A percentile compares a stretch with the other conserved stretches of the same genome.
These are phyloP conservation scores for Poeciliopsis gracilis DNA, from an alignment of 2,797 vertebrate species.

Conservation along the genomic window DNA sequence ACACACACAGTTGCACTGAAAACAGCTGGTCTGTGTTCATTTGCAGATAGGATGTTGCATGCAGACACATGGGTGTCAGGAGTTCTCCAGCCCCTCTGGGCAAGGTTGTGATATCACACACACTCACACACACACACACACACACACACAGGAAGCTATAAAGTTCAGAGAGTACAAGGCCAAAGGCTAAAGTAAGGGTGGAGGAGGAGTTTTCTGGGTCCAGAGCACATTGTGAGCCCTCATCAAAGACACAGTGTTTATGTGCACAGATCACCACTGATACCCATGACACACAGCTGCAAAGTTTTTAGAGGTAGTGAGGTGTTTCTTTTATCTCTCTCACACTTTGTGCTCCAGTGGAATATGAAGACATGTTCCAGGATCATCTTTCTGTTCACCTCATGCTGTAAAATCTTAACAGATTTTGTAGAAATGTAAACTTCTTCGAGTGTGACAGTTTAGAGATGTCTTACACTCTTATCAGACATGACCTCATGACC, in stretches of 20 bases:
- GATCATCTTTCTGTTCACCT: background rate
- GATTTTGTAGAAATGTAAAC: background rate
- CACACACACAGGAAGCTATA: slow-evolving; percentile 12
- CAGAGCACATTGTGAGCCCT: slow-evolving; percentile 25
- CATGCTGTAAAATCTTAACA: background rate
- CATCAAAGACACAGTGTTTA: slow-evolving; percentile 22
- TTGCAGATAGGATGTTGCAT: slow-evolving; percentile 42
- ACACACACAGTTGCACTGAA: slow-evolving; percentile 12
- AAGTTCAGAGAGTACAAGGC: slow-evolving; percentile 44
- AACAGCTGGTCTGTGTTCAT: slow-evolving; percentile 21
- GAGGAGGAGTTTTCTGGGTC: slow-evolving; percentile 34
- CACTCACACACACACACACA: background rate
- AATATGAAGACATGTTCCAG: background rate
- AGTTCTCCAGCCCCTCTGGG: slow-evolving; percentile 19
- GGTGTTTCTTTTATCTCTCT: background rate
- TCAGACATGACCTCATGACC: background rate
- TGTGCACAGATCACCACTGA: slow-evolving; percentile 19
- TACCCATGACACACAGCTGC: slow-evolving; percentile 4
- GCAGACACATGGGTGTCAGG: slow-evolving; percentile 29
- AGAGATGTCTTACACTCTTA: background rate
- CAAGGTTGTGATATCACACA: slow-evolving; percentile 12
- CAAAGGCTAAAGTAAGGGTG: slow-evolving; percentile 37
- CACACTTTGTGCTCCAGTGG: background rate
- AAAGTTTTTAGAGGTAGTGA: background rate
- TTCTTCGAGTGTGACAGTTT: background rate